Conservation (phyloP, 2,888 invertebrate genomes). For the Drosophila helvetica region DNA sequence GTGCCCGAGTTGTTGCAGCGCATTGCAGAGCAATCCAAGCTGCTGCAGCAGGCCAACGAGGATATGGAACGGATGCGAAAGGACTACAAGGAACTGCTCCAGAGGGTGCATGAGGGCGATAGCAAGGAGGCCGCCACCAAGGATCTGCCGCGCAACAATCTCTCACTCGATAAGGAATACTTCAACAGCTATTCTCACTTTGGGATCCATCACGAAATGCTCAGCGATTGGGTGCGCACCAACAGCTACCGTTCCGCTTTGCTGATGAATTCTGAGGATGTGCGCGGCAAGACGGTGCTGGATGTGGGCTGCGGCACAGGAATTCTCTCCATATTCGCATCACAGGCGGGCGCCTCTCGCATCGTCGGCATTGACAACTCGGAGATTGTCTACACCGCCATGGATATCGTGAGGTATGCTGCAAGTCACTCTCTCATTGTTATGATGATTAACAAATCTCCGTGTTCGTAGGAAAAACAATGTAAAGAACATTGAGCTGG, state of each 20-base stretch:
- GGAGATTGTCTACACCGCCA: constrained; percentile 96
- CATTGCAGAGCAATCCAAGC: constrained; percentile 85
- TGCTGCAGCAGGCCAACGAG: constrained; percentile 86
- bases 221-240: constrained; percentile 93
- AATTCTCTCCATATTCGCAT: constrained; percentile 98
- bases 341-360: constrained; percentile 94
- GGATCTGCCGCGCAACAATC: constrained; percentile 72
- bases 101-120: constrained; percentile 60
- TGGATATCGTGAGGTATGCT: constrained; percentile 94
- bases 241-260: constrained; percentile 94
- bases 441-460: background rate
- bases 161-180: constrained; percentile 88
- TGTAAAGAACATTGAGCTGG: constrained; percentile 88
- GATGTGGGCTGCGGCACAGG: constrained; percentile 99
- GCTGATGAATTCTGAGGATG: constrained; percentile 88
- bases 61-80: constrained; percentile 80
- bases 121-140: constrained; percentile 47
- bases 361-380: constrained; percentile 98
- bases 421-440: too few relatives aligned
- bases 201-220: constrained; percentile 97
- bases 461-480: constrained; percentile 80
- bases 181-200: constrained; percentile 95
- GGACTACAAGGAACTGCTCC: constrained; percentile 70
- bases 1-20: constrained; percentile 83
- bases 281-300: constrained; percentile 90